A percentile compares a stretch with the other conserved stretches of the same genome.
phyloP scores from a whole-genome alignment of 2,113 vertebrate species.

The Ramphastos sulfuratus region DNA sequence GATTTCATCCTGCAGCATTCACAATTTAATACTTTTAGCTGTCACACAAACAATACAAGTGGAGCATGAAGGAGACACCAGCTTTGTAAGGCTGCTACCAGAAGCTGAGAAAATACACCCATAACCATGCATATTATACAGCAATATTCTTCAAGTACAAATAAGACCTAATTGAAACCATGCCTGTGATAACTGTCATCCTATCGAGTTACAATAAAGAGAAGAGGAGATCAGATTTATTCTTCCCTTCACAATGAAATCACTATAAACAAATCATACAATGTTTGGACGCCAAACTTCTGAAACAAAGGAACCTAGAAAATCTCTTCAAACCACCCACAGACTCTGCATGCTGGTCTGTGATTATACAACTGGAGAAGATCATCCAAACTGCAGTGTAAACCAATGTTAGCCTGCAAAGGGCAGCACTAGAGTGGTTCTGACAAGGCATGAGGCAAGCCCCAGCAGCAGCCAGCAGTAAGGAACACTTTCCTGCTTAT shows the following conservation, averaged over 20 bases:
- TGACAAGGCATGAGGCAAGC: conserved; percentile 32
- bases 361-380: conserved; percentile 69
- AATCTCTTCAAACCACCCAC: conserved; percentile 57
- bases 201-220: conserved; percentile 39
- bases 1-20: not conserved
- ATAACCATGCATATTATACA: not conserved
- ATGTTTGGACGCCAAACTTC: conserved; percentile 54
- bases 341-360: conserved; percentile 9
- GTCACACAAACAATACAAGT: not conserved
- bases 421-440: not conserved
- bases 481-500: not conserved
- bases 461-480: not conserved
- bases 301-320: conserved; percentile 56
- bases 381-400: conserved; percentile 51
- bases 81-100: conserved; percentile 5
- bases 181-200: conserved; percentile 4
- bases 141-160: conserved; percentile 17
- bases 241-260: conserved; percentile 51
- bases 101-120: not conserved
- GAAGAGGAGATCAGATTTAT: conserved; percentile 22
- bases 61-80: not conserved
- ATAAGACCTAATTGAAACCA: conserved; percentile 19
- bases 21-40: not conserved
- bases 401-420: conserved; percentile 52
- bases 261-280: conserved; percentile 59